These are phyloP conservation scores for Elysia crispata DNA, from an alignment of 2,888 invertebrate species.

Conservation along the genomic window DNA sequence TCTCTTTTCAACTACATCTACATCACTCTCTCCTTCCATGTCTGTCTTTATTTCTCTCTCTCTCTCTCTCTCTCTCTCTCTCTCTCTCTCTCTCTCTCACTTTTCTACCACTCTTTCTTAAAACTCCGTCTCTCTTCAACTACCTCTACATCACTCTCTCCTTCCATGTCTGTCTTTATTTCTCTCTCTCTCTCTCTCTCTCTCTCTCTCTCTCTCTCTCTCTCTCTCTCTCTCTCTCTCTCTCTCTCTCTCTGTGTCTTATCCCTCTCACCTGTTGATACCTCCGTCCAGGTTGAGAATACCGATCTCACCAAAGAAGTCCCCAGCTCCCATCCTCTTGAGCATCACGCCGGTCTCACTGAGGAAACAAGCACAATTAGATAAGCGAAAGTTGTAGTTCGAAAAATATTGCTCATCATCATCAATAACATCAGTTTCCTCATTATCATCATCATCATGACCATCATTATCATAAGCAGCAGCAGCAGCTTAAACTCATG, in stretches of 20 bases:
- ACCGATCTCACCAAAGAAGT: conserved; percentile 98
- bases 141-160: neutral
- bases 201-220: neutral
- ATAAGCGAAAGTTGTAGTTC: neutral
- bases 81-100: too few species aligned
- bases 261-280: conserved; percentile 89
- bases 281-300: conserved; percentile 94
- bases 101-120: too few species aligned
- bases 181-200: neutral
- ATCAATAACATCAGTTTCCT: neutral
- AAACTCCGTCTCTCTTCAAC: too few species aligned
- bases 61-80: too few species aligned
- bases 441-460: neutral
- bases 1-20: too few species aligned
- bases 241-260: neutral
- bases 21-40: too few species aligned
- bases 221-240: too few species aligned
- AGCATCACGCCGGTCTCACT: conserved; percentile 95
- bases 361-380: conserved; percentile 51
- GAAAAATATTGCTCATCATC: neutral
- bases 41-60: too few species aligned
- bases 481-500: neutral
- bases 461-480: neutral
- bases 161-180: neutral
- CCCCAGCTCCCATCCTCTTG: conserved; percentile 97